Base-by-base conservation (phyloP, 2,888 invertebrate species). In the Stenchaetothrips biformis region DNA sequence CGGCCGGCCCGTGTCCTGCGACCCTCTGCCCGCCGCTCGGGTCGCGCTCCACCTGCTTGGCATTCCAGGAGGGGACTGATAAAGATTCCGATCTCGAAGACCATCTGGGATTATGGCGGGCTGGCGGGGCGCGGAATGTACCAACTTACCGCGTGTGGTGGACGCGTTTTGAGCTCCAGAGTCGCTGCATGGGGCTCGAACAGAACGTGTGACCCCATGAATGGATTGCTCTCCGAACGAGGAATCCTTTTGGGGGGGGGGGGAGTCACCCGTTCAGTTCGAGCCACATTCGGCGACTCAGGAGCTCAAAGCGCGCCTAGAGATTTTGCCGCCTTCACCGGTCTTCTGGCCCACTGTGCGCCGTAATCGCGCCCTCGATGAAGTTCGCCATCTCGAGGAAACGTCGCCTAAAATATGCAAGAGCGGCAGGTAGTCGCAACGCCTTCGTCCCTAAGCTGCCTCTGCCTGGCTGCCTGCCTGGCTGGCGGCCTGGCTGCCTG, bases 1-100 rank as follows among this genome's bases (percentile, higher is more conserved):
- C 53, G 9, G 53, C 53, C 53, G 1, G 37, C 2, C 37, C 37
- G 37, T n/a, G 49, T 13, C 49, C 53, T 7, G 6, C 53, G 16
- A n/a, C 62, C 67, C 67, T 8, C 7, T 67, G 67, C 67, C 67
- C 21, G 67, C 67, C 67, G n/a, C n/a, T 9, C 67, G 21, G 21
- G 25, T 25, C 7, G 0, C 25, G 67, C 21, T 25, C 9, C 9
- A 74, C 67, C 67, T 74, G 67, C 67, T 74, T 74, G 67, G 25
- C 11, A 74, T 74, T 74, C 67, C 25, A 8, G 21, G 11, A 25
- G 25, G 25, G 25, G 25, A 25, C 67, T 74, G 67, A 21, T 74
- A 74, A 74, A 74, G 67, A 74, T 74, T 74, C 67, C 67, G 25
- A 74, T 74, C 67, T 74, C 25, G 67, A 21, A 74, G 21, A 74